Conservation (phyloP, 2,888 invertebrate species). For the Caenorhabditis auriculariae region DNA sequence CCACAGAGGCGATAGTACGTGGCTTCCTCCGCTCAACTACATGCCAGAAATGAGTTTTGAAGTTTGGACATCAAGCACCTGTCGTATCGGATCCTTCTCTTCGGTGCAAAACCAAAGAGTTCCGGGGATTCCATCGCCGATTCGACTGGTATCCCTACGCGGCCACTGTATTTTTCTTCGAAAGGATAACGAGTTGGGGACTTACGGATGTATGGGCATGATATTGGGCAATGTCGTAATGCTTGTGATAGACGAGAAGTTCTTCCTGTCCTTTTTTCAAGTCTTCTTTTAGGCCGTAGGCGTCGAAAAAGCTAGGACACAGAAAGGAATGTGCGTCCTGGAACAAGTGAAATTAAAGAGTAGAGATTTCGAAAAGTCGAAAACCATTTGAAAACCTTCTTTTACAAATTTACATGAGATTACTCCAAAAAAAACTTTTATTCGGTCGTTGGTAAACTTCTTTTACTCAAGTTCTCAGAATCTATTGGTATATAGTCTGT, state of each 20-base stretch:
- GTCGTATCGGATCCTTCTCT: conserved; percentile 9
- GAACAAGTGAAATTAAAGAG: background rate
- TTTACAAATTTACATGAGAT: background rate
- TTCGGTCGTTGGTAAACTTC: too few relatives aligned
- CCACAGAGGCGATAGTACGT: conserved; percentile 7
- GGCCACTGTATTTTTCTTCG: too few relatives aligned
- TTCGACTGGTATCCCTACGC: too few relatives aligned
- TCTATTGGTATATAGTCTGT: too few relatives aligned
- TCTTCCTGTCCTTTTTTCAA: background rate
- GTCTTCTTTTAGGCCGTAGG: conserved; percentile 28
- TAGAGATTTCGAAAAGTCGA: background rate
- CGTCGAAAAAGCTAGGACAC: conserved; percentile 30
- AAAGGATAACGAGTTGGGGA: too few relatives aligned
- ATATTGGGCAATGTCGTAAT: conserved; percentile 24
- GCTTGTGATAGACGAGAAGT: background rate
- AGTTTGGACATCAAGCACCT: too few relatives aligned
- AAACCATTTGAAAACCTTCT: background rate
- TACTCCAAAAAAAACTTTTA: too few relatives aligned
- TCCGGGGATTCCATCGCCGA: too few relatives aligned
- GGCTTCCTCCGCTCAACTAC: conserved; percentile 7
- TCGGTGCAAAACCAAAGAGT: background rate
- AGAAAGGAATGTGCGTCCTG: conserved; percentile 33
- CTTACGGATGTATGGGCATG: conserved; percentile 4
- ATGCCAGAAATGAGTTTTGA: too few relatives aligned
- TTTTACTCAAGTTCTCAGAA: too few relatives aligned